A percentile compares a stretch with the other conserved stretches of the same genome.
Evolutionary conservation across 2,888 invertebrate genomes (phyloP).

Genomic region (Amorpha juglandis): DNA sequence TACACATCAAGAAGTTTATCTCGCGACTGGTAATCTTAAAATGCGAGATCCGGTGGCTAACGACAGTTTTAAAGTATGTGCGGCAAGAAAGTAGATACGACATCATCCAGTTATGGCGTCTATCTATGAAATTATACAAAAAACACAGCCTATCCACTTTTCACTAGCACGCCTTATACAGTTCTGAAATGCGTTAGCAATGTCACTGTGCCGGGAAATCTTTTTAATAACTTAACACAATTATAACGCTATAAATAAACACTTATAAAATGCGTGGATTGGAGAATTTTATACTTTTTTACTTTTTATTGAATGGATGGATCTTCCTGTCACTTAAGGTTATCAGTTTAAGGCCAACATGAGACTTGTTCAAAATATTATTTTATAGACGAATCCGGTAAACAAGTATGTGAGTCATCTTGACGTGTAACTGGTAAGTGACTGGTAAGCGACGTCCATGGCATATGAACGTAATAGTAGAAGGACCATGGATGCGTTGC

Average conservation of each 20-base stretch:
- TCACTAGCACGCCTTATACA: conserved; percentile 72
- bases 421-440: too few relatives aligned
- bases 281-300: neutral
- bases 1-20: conserved; percentile 18
- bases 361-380: neutral
- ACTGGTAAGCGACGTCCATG: too few relatives aligned
- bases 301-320: neutral
- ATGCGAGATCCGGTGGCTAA: conserved; percentile 32
- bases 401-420: too few relatives aligned
- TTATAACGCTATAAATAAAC: conserved; percentile 26
- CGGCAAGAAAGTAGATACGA: conserved; percentile 64
- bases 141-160: conserved; percentile 64
- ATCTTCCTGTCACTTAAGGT: neutral
- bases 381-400: too few relatives aligned
- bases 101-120: conserved; percentile 66
- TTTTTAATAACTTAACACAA: conserved; percentile 35
- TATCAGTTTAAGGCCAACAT: too few relatives aligned
- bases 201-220: conserved; percentile 67
- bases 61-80: conserved; percentile 40
- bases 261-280: conserved; percentile 3
- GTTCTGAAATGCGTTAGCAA: conserved; percentile 60
- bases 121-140: conserved; percentile 76
- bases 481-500: too few relatives aligned
- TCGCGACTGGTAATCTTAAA: conserved; percentile 29
- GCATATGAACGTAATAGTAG: too few relatives aligned